A percentile compares a stretch with the other conserved stretches of the same genome.
Conservation (phyloP, 2,888 invertebrate genomes). For the Drosophila pseudotalamancana region DNA sequence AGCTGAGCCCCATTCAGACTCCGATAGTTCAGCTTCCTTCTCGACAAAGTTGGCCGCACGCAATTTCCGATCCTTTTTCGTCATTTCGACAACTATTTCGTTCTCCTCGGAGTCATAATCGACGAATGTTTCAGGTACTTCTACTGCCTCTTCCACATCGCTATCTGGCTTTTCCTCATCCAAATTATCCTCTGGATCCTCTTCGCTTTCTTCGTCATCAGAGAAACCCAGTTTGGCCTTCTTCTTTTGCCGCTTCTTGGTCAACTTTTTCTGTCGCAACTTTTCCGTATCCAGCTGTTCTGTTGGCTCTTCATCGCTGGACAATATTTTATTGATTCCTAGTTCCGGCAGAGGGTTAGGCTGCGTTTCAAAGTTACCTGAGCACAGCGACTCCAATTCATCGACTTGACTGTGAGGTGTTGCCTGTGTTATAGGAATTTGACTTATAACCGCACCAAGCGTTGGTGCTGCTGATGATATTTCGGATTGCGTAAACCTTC, state of each 20-base stretch:
- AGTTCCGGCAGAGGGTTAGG: not conserved
- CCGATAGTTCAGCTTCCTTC: conserved; percentile 95
- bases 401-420: conserved; percentile 78
- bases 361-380: conserved; percentile 85
- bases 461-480: conserved; percentile 43
- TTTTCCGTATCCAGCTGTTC: conserved; percentile 17
- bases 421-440: conserved; percentile 80
- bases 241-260: conserved; percentile 74
- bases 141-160: conserved; percentile 81
- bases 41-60: conserved; percentile 91
- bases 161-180: conserved; percentile 54
- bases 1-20: conserved; percentile 94
- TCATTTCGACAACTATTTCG: conserved; percentile 86
- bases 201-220: conserved; percentile 81
- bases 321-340: conserved; percentile 83
- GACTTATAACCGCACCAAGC: conserved; percentile 69
- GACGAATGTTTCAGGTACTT: conserved; percentile 85
- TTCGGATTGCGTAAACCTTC: conserved; percentile 85
- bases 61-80: conserved; percentile 79
- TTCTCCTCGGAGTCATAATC: conserved; percentile 95
- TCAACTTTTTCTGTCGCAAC: conserved; percentile 80
- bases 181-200: conserved; percentile 54
- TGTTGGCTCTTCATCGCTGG: conserved; percentile 84
- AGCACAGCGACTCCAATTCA: conserved; percentile 86
- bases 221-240: conserved; percentile 83